Base-by-base conservation (phyloP, 2,113 vertebrate genomes). In the Pardalotus punctatus region DNA sequence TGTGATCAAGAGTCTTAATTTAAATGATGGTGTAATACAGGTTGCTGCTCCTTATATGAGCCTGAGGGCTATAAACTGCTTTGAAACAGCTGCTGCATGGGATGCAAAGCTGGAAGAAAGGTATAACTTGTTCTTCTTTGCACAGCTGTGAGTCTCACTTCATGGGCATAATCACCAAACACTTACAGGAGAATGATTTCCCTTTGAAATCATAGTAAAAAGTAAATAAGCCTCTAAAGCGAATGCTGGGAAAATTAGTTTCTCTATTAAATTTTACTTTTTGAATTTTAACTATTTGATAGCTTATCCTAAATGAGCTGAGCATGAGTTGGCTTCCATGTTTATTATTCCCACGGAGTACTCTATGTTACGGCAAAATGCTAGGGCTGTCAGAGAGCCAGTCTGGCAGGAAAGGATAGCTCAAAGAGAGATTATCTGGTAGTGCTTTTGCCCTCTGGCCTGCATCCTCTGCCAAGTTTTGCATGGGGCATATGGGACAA, bases 221-320 rank as follows among this genome's bases (percentile, higher is more conserved):
- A 64, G n/a, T 86, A 91, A 96, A 73, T 58, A 93, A 90, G 42
- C 42, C 65, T 80, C 48, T 93, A 53, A 88, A 93, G 10, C 8
- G 19, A 53, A 82, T 69, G n/a, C 81, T 57, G 58, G 28, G 31
- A 18, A 80, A 80, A 92, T 85, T 76, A 50, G 17, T 40, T 88
- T 77, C 48, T 88, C 62, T 65, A 43, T 86, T 58, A 65, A 88
- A 28, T 74, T 74, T 81, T 78, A 33, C 10, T 58, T 95, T 48
- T 43, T 81, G 38, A 21, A 48, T 88, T 93, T 92, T 88, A 90
- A 56, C 47, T 89, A 47, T 94, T 96, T 91, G 73, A 33, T 93
- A 71, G 31, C 18, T 89, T 51, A 50, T 31, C 45, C 29, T 72
- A 72, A 89, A 61, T 53, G 24, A n/a, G n/a, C n/a, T n/a, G n/a